Base-by-base conservation (phyloP, 1,140 invertebrate species). In the Drosophila rufa region DNA sequence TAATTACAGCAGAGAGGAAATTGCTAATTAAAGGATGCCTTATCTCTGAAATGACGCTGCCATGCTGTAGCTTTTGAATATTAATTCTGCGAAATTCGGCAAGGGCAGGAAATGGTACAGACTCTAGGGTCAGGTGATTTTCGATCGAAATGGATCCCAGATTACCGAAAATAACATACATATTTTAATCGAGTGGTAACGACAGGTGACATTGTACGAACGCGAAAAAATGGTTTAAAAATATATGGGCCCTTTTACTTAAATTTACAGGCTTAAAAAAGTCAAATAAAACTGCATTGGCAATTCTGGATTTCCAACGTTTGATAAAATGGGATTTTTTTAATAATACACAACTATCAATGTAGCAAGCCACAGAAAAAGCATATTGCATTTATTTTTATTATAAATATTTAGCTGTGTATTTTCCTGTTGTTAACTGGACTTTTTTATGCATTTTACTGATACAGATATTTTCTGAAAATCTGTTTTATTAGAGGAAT, bases 1-100 rank as follows among this genome's bases (percentile, higher is more conserved):
- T 55, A 40, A 55, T 38, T 22, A 55, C n/a, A 40, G 53, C 19
- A 38, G 38, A 38, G 33, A 33, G 17, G 51, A 55, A 38, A 55
- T 55, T 19, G 2, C 38, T 55, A 40, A 55, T 55, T 40, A 55
- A 55, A 40, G 33, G 33, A 22, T 22, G 33, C 8, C 33, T 38
- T 15, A 8, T 17, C 9, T 22, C 14, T 4, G 19, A 38, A 22
- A 55, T 55, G 38, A 14, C 33, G 14, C 51, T 38, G 33, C 8
- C 7, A 19, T 19, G 11, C 14, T 38, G n/a, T 17, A 7, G n/a
- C n/a, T 0, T 19, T 51, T 33, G 48, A 15, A 53, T 15, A 53
- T 53, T 22, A 36, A 22, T 14, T 4, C 3, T 15, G 14, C 0
- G 12, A 4, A 38, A 15, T 9, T 15, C 1, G 17, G 12, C 12